phyloP scores from a whole-genome alignment of 92 coral and sea anemone genomes.

The Epizoanthus fatuus region DNA sequence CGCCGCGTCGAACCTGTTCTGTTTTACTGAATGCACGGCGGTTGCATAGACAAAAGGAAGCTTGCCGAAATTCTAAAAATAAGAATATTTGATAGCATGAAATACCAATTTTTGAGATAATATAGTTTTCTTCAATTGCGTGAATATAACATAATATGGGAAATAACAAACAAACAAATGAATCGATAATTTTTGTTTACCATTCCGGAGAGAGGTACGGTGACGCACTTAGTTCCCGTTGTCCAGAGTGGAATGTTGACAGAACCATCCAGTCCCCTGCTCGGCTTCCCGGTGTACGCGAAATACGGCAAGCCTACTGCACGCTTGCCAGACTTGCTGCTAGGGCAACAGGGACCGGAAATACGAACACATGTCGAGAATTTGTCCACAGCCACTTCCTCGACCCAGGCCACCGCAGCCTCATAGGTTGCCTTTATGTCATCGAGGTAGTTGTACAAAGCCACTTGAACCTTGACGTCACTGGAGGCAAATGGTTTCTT shows the following conservation, averaged over 20 bases:
- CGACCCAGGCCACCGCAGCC: conserved; percentile 85
- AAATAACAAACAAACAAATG: background rate
- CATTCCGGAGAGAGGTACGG: conserved; percentile 50
- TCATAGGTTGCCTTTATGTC: conserved; percentile 72
- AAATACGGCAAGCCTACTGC: conserved; percentile 65
- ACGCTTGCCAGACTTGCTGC: conserved; percentile 39
- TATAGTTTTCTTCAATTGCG: too few relatives aligned
- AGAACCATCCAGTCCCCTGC: conserved; percentile 55
- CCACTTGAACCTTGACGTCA: conserved; percentile 30
- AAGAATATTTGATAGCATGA: background rate
- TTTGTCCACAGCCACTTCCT: conserved; percentile 62
- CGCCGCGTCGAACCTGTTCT: conserved; percentile 67
- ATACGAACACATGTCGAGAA: conserved; percentile 80
- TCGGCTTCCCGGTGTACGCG: conserved; percentile 67
- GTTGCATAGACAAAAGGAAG: conserved; percentile 70
- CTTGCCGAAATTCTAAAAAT: conserved; percentile 50
- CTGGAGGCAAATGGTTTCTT: background rate
- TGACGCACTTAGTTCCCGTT: conserved; percentile 76
- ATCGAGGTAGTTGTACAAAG: conserved; percentile 28
- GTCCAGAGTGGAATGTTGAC: conserved; percentile 75
- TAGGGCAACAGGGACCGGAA: conserved; percentile 74
- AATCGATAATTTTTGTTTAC: conserved; percentile 18
- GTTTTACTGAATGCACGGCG: conserved; percentile 57
- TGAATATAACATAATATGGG: background rate
- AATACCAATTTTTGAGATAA: too few relatives aligned